A percentile compares a stretch with the other conserved stretches of the same genome.
Evolutionary conservation across 2,888 invertebrate genomes (phyloP).

Genomic region (Pollenia griseotomentosa): DNA sequence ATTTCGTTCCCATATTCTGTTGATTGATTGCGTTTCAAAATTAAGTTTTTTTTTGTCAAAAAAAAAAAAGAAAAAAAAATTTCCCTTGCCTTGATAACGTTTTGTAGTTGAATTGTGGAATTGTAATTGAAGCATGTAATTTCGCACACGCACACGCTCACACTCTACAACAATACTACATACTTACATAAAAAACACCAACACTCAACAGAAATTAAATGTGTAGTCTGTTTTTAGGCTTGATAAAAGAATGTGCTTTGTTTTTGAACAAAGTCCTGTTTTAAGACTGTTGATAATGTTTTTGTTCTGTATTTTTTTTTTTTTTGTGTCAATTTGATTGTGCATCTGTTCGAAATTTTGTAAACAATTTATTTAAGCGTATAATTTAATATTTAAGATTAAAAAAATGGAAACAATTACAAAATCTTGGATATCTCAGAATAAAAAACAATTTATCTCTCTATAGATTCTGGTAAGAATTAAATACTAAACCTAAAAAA

Average conservation of each 20-base stretch:
- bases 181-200: too few relatives aligned
- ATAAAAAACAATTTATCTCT: background rate
- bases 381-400: conserved; percentile 12
- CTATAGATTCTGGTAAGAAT: background rate
- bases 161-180: background rate
- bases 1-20: conserved; percentile 43
- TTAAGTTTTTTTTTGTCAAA: conserved; percentile 8
- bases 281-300: conserved; percentile 2
- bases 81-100: conserved; percentile 60
- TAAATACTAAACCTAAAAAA: background rate
- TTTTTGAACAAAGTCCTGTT: conserved; percentile 14
- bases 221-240: conserved; percentile 22
- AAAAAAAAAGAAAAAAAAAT: background rate
- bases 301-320: background rate
- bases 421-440: background rate
- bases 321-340: conserved; percentile 18
- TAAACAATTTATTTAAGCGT: conserved; percentile 17
- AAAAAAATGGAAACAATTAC: background rate
- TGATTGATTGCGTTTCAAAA: conserved; percentile 59
- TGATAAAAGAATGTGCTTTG: conserved; percentile 14
- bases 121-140: conserved; percentile 58
- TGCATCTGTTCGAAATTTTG: conserved; percentile 3
- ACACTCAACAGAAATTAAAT: background rate
- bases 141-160: conserved; percentile 9
- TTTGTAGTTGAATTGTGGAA: conserved; percentile 44